Base-by-base conservation (phyloP, 2,888 invertebrate genomes). In the Galerucella pusilla region DNA sequence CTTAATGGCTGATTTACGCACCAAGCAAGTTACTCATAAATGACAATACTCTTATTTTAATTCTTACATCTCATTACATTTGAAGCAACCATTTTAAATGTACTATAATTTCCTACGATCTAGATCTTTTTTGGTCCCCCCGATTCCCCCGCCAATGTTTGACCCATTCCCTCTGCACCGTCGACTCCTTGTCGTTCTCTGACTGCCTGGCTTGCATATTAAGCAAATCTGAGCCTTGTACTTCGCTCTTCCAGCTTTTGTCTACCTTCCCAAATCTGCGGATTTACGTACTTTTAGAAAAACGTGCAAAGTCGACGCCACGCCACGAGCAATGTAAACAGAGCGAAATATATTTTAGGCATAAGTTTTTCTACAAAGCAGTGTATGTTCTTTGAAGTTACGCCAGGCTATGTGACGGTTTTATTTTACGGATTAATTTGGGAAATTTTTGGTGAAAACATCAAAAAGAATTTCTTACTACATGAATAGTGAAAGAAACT, bases 141-240 rank as follows among this genome's bases (percentile, higher is more conserved):
- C n/a, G 1, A 35, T 35, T 16, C 10, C 42, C 46, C 28, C 64
- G 64, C 11, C 64, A 46, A 3, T 65, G 64, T 46, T 20, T 16
- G 20, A 16, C 46, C 20, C 64, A 46, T 45, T 65, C 64, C 46
- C 72, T 72, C 60, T 60, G 10, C 57, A n/a, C 66, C 66, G 66
- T 65, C 42, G 64, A 65, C 20, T 65, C 64, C 42, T 45, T 45
- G 46, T 65, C 64, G 64, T 46, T 65, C 66, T 66, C 68, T 28
- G 70, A 67, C 68, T 64, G 68, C 77, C 74, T 75, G 68, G 65
- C 60, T 75, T 77, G 77, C 77, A 77, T 77, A 77, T 77, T 75
- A 74, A 77, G 74, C 68, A 77, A 75, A 77, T 75, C 77, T 77
- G 77, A 75, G 77, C 77, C 75, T 73, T 77, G 73, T 77, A 77